Percentiles rank a stretch among this genome's conserved stretches.
These are phyloP conservation scores for Nyctalus aviator DNA, from an alignment of 2,797 vertebrate genomes.

Conservation along the genomic window DNA sequence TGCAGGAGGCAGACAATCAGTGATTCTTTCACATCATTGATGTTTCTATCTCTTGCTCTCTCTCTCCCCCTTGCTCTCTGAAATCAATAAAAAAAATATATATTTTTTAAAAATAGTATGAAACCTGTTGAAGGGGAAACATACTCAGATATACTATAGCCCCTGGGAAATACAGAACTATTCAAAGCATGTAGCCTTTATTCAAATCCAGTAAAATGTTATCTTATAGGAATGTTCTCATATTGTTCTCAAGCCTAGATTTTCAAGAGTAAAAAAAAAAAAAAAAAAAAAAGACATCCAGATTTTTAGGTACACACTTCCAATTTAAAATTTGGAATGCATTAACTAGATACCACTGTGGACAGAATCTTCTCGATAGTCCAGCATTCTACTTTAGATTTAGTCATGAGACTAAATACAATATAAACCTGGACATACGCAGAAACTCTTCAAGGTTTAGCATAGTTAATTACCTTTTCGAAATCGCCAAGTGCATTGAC, in stretches of 20 bases:
- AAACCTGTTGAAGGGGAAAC: not conserved
- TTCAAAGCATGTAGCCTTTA: not conserved
- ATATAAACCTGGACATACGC: not conserved
- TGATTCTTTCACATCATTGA: not conserved
- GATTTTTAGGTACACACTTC: not conserved
- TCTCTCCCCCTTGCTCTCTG: no score
- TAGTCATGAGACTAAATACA: not conserved
- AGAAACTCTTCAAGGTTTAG: not conserved
- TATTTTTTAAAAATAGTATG: not conserved
- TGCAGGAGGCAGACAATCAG: no score
- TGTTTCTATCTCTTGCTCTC: not conserved
- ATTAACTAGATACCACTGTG: not conserved
- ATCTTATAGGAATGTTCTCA: not conserved
- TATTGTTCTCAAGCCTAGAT: not conserved
- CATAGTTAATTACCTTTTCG: not conserved
- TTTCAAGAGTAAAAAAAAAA: not conserved
- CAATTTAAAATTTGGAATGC: not conserved
- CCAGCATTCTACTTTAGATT: not conserved
- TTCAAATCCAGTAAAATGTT: not conserved
- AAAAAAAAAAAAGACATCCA: not conserved
- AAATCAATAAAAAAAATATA: no score
- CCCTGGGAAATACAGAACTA: not conserved
- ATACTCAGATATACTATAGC: no score
- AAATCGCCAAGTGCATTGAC: not conserved
- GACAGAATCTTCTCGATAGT: not conserved